Base-by-base conservation (phyloP, 1,140 invertebrate genomes). In the Macrobrachium nipponense region DNA sequence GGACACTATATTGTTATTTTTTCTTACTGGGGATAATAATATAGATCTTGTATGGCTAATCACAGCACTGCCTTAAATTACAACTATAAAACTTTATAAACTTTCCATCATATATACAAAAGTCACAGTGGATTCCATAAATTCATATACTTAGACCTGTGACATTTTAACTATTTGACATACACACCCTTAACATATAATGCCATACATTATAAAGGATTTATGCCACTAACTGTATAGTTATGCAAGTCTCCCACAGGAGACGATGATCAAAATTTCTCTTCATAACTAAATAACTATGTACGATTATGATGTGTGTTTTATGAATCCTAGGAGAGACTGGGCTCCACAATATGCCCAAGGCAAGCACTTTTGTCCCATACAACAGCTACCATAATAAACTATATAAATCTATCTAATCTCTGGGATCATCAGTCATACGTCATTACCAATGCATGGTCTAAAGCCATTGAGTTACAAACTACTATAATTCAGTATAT, bases 81-180 rank as follows among this genome's bases (percentile, higher is more conserved):
- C 83, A 86, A 86, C 83, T 86, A 86, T 86, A 78, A 84, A 86
- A 86, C 83, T 44, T 86, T 86, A 79, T 80, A 80, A 80, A 86
- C 77, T 80, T 80, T 80, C 70, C 83, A 80, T 61, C 77, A 77
- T 86, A 86, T 86, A 80, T 86, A 86, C 83, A 86, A 23, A 68
- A 43, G 51, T 80, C 76, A 80, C 66, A 72, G 62, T 86, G 72
- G 58, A 59, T 51, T 75, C 66, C n/a, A 66, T 70, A 70, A 62
- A 11, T 36, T 80, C 59, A 80, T 80, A 20, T 85, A 44, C 20
- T 78, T 60, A 44, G 58, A 58, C 27, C 20, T 60, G 36, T 44
- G 60, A 18, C 62, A 64, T 61, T 60, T 61, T 43, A 73, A 59
- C 23, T 59, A 80, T 51, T 43, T 72, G 77, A 73, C 64, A 85